Base-by-base conservation (phyloP, 1,140 invertebrate genomes). In the Drosophila azteca region DNA sequence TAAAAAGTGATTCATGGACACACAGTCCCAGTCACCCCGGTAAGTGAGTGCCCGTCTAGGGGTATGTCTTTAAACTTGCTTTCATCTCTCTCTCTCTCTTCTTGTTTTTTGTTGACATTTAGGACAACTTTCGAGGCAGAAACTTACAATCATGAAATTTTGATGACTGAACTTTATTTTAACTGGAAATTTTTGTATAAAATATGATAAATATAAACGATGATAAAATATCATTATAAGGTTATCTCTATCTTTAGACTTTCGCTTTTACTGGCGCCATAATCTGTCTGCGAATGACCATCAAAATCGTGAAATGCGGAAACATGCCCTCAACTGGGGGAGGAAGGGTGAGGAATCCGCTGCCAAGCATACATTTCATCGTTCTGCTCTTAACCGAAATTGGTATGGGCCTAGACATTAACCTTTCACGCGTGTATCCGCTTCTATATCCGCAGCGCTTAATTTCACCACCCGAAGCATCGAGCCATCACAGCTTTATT, bases 1-100 rank as follows among this genome's bases (percentile, higher is more conserved):
- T 88, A 90, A 89, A 88, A 88, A 78, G 85, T 85, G 73, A 88
- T 90, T 84, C 85, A 85, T 90, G 68, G 53, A 70, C 61, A 70
- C 61, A 70, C 61, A 4, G 24, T 4, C 24, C 66, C 65, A 88
- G 59, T 70, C 76, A 84, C 72, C 84, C 71, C 72, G 58, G 22
- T 58, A 48, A 79, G 65, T 48, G 43, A 57, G 66, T 69, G 68
- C 55, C 66, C 45, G 41, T 9, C 39, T 15, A 31, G 24, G 52
- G 48, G 15, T 50, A 44, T 48, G 44, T 50, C 62, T 43, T 6
- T 6, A 29, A 0, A 29, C 50, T 39, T 35, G n/a, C 57, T 63
- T 8, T 41, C 24, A 44, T 7, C 15, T 20, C 39, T 29, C 3
- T 15, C 17, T 20, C 17, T 20, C 17, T 20, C 17, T 20, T 20